phyloP scores from a whole-genome alignment of 2,888 invertebrate genomes.

The Oithona nana region DNA sequence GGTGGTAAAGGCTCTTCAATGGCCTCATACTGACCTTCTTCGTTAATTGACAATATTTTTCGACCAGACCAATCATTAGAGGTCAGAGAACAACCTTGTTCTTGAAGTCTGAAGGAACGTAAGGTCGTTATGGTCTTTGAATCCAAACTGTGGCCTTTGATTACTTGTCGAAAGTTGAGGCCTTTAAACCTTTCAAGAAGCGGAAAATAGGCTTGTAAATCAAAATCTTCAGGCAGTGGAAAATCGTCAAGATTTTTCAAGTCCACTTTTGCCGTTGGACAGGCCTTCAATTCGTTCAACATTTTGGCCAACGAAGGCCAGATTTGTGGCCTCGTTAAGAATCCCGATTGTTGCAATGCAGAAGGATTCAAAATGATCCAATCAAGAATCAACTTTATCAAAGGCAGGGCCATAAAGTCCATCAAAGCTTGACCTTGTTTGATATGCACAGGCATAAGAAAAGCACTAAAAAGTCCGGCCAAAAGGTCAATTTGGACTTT shows the following conservation, averaged over 20 bases:
- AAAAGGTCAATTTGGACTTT: slow-evolving; percentile 41
- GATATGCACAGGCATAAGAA: slow-evolving; percentile 47
- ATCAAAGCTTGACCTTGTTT: slow-evolving; percentile 38
- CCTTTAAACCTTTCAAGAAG: slow-evolving; percentile 30
- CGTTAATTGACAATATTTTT: background rate
- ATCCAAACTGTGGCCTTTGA: background rate
- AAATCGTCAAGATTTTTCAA: slow-evolving; percentile 22
- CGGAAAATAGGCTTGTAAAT: slow-evolving; percentile 57
- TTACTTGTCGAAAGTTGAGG: background rate
- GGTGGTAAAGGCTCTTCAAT: background rate
- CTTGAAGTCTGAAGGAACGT: background rate
- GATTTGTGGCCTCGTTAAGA: slow-evolving; percentile 1
- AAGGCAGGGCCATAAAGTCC: slow-evolving; percentile 47
- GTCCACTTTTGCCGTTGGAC: background rate
- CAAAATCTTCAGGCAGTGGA: slow-evolving; percentile 59
- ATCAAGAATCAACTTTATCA: slow-evolving; percentile 51
- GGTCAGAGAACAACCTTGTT: background rate
- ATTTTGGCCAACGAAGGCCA: background rate
- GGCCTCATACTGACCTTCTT: slow-evolving; percentile 26
- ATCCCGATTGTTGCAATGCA: slow-evolving; percentile 28
- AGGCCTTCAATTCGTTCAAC: slow-evolving; percentile 4
- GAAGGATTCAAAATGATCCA: slow-evolving; percentile 43
- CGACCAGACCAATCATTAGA: background rate
- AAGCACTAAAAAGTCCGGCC: slow-evolving; percentile 44
- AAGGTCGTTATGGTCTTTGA: background rate